A percentile compares a stretch with the other conserved stretches of the same genome.
phyloP scores from a whole-genome alignment of 2,113 vertebrate species.

The Lepus americanus region DNA sequence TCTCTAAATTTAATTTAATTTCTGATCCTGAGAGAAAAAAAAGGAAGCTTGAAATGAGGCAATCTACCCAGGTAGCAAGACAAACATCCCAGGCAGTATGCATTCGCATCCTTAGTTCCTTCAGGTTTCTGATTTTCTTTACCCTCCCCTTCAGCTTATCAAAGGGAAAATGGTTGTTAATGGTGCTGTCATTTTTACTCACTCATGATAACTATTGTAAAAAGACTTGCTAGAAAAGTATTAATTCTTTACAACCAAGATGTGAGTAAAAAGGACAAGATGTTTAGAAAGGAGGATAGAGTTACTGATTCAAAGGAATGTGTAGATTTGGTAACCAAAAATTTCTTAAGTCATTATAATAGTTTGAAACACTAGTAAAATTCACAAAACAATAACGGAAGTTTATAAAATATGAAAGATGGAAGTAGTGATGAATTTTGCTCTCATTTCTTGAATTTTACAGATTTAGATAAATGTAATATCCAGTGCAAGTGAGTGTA shows the following conservation, averaged over 20 bases:
- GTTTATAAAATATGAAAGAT: neutral
- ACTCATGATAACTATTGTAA: neutral
- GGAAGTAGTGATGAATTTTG: neutral
- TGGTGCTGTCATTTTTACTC: neutral
- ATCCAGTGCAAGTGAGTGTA: neutral
- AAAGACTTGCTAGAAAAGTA: neutral
- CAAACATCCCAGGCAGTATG: neutral
- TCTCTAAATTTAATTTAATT: constrained; percentile 31
- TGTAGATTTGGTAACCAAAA: neutral
- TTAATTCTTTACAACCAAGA: neutral
- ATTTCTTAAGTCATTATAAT: neutral
- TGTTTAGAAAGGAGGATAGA: neutral
- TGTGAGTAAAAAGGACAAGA: neutral
- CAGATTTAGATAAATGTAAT: neutral
- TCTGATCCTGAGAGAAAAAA: neutral
- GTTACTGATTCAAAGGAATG: neutral
- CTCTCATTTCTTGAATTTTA: neutral
- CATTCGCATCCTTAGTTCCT: neutral
- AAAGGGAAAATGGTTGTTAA: neutral
- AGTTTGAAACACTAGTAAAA: constrained; percentile 2
- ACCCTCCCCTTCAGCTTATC: neutral
- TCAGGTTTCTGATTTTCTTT: neutral
- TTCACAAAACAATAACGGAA: neutral
- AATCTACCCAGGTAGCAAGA: neutral
- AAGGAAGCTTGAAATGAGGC: neutral